A percentile compares a stretch with the other conserved stretches of the same genome.
These are phyloP conservation scores for Chromobotia macracanthus DNA, from an alignment of 2,797 vertebrate species.

Conservation along the genomic window DNA sequence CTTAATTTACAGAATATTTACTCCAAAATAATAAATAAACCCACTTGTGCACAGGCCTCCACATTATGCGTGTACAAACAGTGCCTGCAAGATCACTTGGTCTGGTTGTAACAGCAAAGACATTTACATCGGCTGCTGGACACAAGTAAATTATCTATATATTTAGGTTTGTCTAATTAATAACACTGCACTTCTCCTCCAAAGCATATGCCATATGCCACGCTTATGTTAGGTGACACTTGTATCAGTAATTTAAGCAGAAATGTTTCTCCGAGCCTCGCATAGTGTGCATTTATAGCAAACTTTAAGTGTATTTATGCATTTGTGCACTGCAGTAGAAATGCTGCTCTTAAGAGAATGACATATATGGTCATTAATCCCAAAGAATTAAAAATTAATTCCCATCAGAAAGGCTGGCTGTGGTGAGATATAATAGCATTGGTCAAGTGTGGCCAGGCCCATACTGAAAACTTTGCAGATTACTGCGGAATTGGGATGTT, in stretches of 20 bases:
- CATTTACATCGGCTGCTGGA: too few species aligned
- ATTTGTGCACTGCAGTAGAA: conserved; percentile 41
- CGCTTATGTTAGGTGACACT: conserved; percentile 41
- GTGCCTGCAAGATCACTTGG: too few species aligned
- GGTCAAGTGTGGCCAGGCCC: background rate
- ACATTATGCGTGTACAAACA: too few species aligned
- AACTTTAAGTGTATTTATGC: conserved; percentile 56
- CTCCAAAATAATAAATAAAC: too few species aligned
- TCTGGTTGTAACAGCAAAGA: too few species aligned
- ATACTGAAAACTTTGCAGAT: background rate
- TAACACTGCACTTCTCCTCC: too few species aligned
- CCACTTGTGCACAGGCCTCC: too few species aligned
- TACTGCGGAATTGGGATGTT: too few species aligned
- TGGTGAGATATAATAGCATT: conserved; percentile 38
- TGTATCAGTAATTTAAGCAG: conserved; percentile 43
- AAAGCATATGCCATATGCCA: conserved; percentile 38
- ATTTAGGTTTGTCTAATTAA: too few species aligned
- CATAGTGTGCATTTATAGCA: conserved; percentile 61
- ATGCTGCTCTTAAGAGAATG: conserved; percentile 16
- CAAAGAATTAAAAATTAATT: conserved; percentile 19
- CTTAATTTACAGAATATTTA: too few species aligned
- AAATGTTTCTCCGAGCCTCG: conserved; percentile 4
- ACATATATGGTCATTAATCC: conserved; percentile 52
- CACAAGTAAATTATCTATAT: too few species aligned
- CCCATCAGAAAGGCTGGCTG: conserved; percentile 40